Evolutionary conservation across 2,888 invertebrate species (phyloP), one percentile per base, ranked within the genome.

Genomic region (Osedax fenrisi): DNA sequence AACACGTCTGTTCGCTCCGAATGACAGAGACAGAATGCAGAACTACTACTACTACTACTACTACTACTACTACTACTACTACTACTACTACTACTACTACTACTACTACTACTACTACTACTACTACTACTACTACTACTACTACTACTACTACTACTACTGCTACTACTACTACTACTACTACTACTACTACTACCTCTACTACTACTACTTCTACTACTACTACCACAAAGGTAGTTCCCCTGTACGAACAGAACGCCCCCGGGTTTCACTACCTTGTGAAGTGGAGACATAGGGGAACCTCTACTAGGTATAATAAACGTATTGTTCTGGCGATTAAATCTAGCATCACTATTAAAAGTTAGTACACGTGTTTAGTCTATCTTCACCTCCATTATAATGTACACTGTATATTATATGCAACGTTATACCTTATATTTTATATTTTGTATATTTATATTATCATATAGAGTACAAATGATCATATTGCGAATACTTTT

Each of bases 241-340:
- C 77, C 2, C 26, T 25, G 21, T 77, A 78, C 56, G 78, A 78
- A 64, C 78, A 78, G 62, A 79, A 79, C 67, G 79, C 77, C 10
- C 79, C 78, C 2, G 78, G 79, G 1, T 78, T 79, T 69, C 71
- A 78, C 64, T 79, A 78, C 76, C 66, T 78, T 62, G 77, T 78
- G 27, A 76, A 75, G 21, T 78, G 78, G 78, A 74, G 77, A n/a
- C 61, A n/a, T n/a, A n/a, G n/a, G n/a, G n/a, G n/a, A n/a, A n/a
- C n/a, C n/a, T n/a, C n/a, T n/a, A n/a, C n/a, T n/a, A n/a, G n/a
- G n/a, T n/a, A n/a, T n/a, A n/a, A n/a, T n/a, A n/a, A n/a, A n/a
- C n/a, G n/a, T n/a, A n/a, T n/a, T n/a, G n/a, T n/a, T n/a, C n/a
- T n/a, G n/a, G n/a, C n/a, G n/a, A n/a, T n/a, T n/a, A n/a, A n/a